Conservation (phyloP, 2,113 vertebrate species). For the Cheilinus undulatus region DNA sequence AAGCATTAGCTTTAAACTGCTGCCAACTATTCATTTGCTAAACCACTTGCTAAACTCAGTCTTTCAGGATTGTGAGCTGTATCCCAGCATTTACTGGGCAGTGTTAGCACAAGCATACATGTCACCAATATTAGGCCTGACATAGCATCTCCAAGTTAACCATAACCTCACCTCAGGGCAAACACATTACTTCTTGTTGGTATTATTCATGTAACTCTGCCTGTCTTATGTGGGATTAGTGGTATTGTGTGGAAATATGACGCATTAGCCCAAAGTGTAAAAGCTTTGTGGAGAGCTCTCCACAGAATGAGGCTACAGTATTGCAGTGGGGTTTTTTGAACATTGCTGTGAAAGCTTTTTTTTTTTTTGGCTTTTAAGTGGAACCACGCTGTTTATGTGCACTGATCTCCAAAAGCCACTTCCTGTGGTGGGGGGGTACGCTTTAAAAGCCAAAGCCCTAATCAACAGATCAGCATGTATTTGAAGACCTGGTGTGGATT, state of each 20-base stretch:
- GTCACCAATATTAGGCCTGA: no score
- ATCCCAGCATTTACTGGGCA: slow-evolving; percentile 1
- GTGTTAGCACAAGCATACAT: background rate
- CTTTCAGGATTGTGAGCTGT: no score
- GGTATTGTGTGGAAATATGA: background rate
- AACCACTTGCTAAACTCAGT: background rate
- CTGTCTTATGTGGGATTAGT: slow-evolving; percentile 7
- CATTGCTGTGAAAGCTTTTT: background rate
- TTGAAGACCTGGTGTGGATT: slow-evolving; percentile 48
- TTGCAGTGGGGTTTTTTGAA: background rate
- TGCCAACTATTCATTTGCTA: background rate
- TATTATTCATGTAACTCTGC: background rate
- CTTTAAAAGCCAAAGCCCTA: slow-evolving; percentile 33
- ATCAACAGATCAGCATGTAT: slow-evolving; percentile 43
- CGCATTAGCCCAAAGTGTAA: background rate
- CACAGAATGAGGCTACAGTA: background rate
- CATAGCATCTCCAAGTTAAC: background rate
- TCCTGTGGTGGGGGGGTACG: slow-evolving; percentile 16
- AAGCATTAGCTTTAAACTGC: background rate
- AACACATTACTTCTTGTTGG: background rate
- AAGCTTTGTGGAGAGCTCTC: slow-evolving; percentile 2
- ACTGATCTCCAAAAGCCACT: slow-evolving; percentile 16
- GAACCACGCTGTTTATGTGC: slow-evolving; percentile 17
- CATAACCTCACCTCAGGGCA: background rate
- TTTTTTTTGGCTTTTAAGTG: slow-evolving; percentile 10